Evolutionary conservation across 1,140 invertebrate genomes (phyloP).

Genomic region (Mycetomoellerius zeteki): DNA sequence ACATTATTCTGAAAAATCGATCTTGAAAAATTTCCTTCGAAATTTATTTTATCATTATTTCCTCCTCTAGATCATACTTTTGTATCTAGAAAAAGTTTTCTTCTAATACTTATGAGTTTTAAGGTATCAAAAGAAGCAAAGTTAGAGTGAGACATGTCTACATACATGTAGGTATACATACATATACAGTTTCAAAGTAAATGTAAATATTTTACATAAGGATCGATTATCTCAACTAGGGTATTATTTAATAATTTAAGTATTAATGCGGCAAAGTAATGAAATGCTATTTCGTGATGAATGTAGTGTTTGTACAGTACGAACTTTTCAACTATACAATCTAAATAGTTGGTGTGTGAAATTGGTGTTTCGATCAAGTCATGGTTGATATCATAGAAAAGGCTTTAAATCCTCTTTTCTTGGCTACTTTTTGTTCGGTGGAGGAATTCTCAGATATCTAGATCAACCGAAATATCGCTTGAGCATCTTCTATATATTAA

Average conservation of each 20-base stretch:
- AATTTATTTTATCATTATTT: too few relatives aligned
- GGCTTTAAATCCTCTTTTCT: background rate
- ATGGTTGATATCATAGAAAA: conserved; percentile 13
- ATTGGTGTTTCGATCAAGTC: background rate
- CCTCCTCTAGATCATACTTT: too few relatives aligned
- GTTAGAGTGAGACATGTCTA: too few relatives aligned
- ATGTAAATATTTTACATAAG: background rate
- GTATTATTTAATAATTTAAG: background rate
- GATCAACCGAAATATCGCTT: background rate
- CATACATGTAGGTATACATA: too few relatives aligned
- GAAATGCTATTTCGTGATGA: background rate
- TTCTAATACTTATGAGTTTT: too few relatives aligned
- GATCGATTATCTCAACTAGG: background rate
- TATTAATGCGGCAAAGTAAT: background rate
- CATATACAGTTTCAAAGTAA: background rate
- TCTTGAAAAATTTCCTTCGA: too few relatives aligned
- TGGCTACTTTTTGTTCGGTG: background rate
- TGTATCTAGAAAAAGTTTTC: too few relatives aligned
- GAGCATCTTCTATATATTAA: background rate
- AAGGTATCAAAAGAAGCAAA: too few relatives aligned
- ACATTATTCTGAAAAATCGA: too few relatives aligned
- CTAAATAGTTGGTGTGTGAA: background rate
- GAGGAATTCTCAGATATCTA: background rate
- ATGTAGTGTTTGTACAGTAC: background rate
- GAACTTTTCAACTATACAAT: background rate